Percentiles rank a stretch among this genome's conserved stretches.
phyloP scores from a whole-genome alignment of 2,113 vertebrate genomes.

The Myodes glareolus region DNA sequence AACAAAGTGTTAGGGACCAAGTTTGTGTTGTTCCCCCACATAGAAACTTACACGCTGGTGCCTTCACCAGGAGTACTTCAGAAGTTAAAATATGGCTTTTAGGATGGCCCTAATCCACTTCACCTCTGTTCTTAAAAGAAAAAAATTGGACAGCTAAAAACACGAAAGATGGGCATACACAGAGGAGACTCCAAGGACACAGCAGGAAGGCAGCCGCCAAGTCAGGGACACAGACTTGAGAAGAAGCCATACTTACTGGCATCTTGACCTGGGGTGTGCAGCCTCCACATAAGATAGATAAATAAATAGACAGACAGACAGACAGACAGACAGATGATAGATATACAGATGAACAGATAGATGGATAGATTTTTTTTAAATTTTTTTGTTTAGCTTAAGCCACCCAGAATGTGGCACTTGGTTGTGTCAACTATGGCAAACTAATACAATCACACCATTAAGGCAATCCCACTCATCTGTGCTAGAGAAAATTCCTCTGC shows the following conservation, averaged over 20 bases:
- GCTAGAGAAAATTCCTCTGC: neutral
- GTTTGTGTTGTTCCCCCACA: neutral
- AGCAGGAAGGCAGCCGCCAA: neutral
- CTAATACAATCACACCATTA: neutral
- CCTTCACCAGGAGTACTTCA: neutral
- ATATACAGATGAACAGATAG: too few species aligned
- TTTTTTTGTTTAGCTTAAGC: neutral
- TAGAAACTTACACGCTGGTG: neutral
- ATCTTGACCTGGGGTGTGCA: neutral
- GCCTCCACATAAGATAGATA: neutral
- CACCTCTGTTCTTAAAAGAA: neutral
- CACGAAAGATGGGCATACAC: fast-evolving
- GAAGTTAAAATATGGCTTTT: neutral
- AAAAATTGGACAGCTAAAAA: neutral
- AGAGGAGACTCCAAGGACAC: too few species aligned
- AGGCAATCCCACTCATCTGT: neutral
- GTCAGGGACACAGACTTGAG: neutral
- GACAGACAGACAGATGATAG: too few species aligned
- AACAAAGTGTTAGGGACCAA: neutral
- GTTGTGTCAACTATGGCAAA: neutral
- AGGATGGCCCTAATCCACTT: neutral
- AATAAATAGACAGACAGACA: too few species aligned
- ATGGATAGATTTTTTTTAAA: too few species aligned
- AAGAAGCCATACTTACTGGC: neutral
- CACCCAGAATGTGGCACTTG: neutral